Base-by-base conservation (phyloP, 1,140 invertebrate genomes). In the Hesperophylax magnus region DNA sequence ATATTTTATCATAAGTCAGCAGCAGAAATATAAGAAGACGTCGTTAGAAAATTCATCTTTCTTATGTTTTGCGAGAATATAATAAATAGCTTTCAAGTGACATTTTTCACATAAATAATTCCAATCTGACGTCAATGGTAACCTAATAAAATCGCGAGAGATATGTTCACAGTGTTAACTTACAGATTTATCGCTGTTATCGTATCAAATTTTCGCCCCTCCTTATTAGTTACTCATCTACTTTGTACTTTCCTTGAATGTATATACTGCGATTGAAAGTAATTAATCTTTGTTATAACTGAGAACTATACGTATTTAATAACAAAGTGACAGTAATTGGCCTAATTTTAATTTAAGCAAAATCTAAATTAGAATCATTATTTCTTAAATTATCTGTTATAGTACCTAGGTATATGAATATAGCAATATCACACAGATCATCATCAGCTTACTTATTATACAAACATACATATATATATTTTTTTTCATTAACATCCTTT, bases 1-100 rank as follows among this genome's bases (percentile, higher is more conserved):
- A 79, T 69, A 71, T 79, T 79, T 79, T 72, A 65, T 79, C 77
- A 79, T 60, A 71, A 79, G 77, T 65, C 39, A 71, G 60, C 17
- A 47, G 24, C 18, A 20, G 53, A 69, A 78, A 47, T 1, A 2
- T 2, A 39, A 39, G 34, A 52, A 15, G 24, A 69, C 56, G 63
- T 72, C 77, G 53, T 79, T 69, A 71, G 77, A 79, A 31, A 27
- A 31, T 58, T 71, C 52, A 58, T 34, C 27, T 34, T 18, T 56
- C 65, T 79, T 65, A 60, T 34, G 72, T 60, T 79, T 79, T 53
- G 22, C 14, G 24, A 0, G 22, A n/a, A 22, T n/a, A n/a, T n/a
- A 20, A 69, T 58, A 71, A 79, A 79, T 79, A 72, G 77, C 77
- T 71, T 39, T 63, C 11, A 47, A 78, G 61, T 67, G 77, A 34